Evolutionary conservation across 1,140 invertebrate species (phyloP).

Genomic region (Campoletis sonorensis): DNA sequence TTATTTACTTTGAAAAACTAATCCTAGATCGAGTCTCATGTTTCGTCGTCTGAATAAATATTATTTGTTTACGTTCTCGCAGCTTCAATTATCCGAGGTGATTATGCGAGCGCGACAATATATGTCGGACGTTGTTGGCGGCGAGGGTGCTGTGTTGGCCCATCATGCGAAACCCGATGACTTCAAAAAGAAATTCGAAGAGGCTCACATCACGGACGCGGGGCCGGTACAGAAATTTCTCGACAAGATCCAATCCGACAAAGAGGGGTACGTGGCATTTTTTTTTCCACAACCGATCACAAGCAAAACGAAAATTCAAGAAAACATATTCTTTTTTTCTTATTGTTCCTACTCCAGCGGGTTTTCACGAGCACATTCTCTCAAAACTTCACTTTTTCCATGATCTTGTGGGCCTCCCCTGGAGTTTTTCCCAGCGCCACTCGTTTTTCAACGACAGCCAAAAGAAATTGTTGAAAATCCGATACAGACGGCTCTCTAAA

Average conservation of each 20-base stretch:
- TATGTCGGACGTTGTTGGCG: slow-evolving; percentile 92
- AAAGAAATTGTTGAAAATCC: too few species aligned
- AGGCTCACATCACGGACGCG: slow-evolving; percentile 85
- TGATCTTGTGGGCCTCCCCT: too few species aligned
- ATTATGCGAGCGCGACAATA: slow-evolving; percentile 96
- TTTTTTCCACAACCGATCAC: slow-evolving; percentile 34
- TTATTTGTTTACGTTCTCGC: slow-evolving; percentile 61
- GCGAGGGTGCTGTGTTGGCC: slow-evolving; percentile 87
- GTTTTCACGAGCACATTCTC: too few species aligned
- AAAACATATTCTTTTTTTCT: too few species aligned
- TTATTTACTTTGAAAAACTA: background rate
- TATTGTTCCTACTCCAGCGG: too few species aligned
- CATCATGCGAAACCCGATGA: slow-evolving; percentile 91
- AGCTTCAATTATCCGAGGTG: slow-evolving; percentile 98
- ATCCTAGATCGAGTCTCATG: background rate
- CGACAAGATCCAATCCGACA: slow-evolving; percentile 92
- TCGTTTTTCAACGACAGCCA: too few species aligned
- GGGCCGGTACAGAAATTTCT: slow-evolving; percentile 92
- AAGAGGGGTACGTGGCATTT: slow-evolving; percentile 84
- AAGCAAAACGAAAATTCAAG: background rate
- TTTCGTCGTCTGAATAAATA: slow-evolving; percentile 30
- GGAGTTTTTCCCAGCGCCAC: too few species aligned
- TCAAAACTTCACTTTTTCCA: too few species aligned
- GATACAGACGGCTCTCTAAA: too few species aligned
- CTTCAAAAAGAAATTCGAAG: slow-evolving; percentile 89